Percentiles rank a stretch among this genome's conserved stretches.
These are phyloP conservation scores for Neria commutata DNA, from an alignment of 2,888 invertebrate species.

Conservation along the genomic window DNA sequence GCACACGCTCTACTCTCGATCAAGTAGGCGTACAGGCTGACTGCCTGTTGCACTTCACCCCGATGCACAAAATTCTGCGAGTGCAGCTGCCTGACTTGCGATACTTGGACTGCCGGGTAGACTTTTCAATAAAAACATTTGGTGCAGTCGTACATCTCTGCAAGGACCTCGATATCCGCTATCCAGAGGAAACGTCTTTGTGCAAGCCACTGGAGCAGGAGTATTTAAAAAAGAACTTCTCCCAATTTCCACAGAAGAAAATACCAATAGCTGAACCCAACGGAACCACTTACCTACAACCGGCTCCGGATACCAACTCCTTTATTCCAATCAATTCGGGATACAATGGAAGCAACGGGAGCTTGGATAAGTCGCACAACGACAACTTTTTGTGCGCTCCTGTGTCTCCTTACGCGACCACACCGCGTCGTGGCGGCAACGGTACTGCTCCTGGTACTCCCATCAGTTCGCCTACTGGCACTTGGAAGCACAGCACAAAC, in stretches of 20 bases:
- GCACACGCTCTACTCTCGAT: conserved; percentile 94
- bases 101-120: conserved; percentile 87
- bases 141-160: conserved; percentile 89
- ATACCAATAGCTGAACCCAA: conserved; percentile 54
- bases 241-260: conserved; percentile 68
- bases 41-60: conserved; percentile 91
- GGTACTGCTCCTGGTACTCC: conserved; percentile 70
- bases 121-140: conserved; percentile 96
- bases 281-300: conserved; percentile 56
- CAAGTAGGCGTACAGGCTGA: conserved; percentile 97
- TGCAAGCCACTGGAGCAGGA: conserved; percentile 84
- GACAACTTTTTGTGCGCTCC: conserved; percentile 64
- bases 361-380: conserved; percentile 59
- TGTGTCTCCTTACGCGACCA: conserved; percentile 60
- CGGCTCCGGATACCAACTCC: conserved; percentile 80
- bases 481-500: conserved; percentile 57
- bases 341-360: conserved; percentile 74
- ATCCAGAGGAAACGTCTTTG: conserved; percentile 95
- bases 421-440: conserved; percentile 64
- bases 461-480: conserved; percentile 73
- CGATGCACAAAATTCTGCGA: conserved; percentile 93
- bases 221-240: conserved; percentile 85
- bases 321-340: conserved; percentile 77
- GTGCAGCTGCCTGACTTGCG: conserved; percentile 93
- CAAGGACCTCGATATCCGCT: conserved; percentile 89